phyloP scores from a whole-genome alignment of 2,797 vertebrate genomes.

The Megaceryle alcyon region DNA sequence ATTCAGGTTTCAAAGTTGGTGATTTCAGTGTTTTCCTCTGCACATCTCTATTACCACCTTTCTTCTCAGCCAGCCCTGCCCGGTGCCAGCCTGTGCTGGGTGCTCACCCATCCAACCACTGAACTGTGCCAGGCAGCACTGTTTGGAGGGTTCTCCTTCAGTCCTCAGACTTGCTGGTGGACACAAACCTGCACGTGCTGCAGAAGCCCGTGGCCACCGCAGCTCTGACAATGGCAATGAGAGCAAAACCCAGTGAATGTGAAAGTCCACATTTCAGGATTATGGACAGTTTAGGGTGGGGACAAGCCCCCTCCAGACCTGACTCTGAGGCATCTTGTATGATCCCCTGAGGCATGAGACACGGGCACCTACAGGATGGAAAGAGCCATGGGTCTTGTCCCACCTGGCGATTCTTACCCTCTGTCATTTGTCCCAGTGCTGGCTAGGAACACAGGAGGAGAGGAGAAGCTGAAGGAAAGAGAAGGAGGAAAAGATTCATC shows the following conservation, averaged over 20 bases:
- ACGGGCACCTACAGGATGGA: background rate
- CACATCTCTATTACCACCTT: background rate
- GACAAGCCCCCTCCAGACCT: background rate
- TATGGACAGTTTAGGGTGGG: background rate
- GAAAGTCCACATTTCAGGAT: background rate
- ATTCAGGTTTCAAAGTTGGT: background rate
- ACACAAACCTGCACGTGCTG: background rate
- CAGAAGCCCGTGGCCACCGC: background rate
- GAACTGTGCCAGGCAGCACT: rapidly evolving
- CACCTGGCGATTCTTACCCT: background rate
- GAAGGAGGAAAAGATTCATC: background rate
- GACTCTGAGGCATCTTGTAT: background rate
- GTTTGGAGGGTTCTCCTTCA: background rate
- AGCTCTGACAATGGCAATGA: background rate
- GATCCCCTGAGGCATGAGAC: background rate
- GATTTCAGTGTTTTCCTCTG: background rate
- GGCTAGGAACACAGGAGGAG: background rate
- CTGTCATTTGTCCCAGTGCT: background rate
- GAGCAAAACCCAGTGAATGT: background rate
- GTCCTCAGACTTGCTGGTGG: background rate
- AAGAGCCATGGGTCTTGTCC: background rate
- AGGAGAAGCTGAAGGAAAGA: background rate
- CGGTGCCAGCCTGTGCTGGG: background rate
- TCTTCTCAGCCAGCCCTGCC: background rate
- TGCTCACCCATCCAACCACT: background rate